phyloP scores from a whole-genome alignment of 2,888 invertebrate species.

The Sesamia inferens region DNA sequence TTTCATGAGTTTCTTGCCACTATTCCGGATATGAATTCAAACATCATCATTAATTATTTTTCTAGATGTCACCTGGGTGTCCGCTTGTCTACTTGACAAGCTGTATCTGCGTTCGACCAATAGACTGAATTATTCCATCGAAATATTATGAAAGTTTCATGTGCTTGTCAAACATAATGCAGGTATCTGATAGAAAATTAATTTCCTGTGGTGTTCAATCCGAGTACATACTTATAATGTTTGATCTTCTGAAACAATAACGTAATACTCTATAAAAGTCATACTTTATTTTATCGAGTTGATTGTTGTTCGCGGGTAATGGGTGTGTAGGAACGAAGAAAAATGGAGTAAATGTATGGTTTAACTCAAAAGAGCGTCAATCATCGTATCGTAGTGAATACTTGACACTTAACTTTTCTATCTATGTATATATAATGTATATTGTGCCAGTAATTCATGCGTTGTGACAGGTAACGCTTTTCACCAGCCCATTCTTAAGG shows the following conservation, averaged over 20 bases:
- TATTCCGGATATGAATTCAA: slow-evolving; percentile 29
- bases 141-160: slow-evolving; percentile 40
- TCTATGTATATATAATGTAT: slow-evolving; percentile 17
- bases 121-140: slow-evolving; percentile 51
- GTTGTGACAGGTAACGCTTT: slow-evolving; percentile 36
- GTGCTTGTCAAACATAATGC: slow-evolving; percentile 45
- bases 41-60: slow-evolving; percentile 21
- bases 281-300: slow-evolving; percentile 40
- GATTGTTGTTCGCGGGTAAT: not conserved
- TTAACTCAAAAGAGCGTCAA: slow-evolving; percentile 33
- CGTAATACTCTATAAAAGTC: slow-evolving; percentile 19
- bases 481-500: slow-evolving; percentile 20
- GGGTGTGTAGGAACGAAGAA: slow-evolving; percentile 7
- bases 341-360: slow-evolving; percentile 7
- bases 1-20: slow-evolving; percentile 27
- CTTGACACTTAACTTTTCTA: slow-evolving; percentile 45
- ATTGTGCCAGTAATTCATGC: slow-evolving; percentile 39
- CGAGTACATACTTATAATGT: slow-evolving; percentile 43
- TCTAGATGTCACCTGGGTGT: not conserved
- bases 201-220: slow-evolving; percentile 49
- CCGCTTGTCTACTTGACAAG: slow-evolving; percentile 20
- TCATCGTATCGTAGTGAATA: slow-evolving; percentile 35
- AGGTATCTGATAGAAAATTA: slow-evolving; percentile 61
- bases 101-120: slow-evolving; percentile 36
- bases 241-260: slow-evolving; percentile 54